Evolutionary conservation across 2,113 vertebrate species (phyloP), one percentile per base, ranked within the genome.

Genomic region (Campylorhamphus procurvoides): DNA sequence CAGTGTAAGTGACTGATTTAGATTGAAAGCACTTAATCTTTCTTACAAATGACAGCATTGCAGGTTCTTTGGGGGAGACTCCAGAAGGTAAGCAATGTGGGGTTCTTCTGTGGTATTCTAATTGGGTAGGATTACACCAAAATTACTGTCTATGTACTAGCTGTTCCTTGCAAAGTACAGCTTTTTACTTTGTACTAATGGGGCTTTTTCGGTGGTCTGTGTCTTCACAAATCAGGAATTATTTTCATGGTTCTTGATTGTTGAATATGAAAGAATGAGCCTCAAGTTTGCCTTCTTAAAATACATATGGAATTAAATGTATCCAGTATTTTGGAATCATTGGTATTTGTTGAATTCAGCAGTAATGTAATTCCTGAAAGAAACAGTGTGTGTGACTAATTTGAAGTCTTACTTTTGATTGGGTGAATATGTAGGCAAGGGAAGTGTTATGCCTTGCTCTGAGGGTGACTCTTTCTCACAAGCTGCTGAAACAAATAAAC

Each of bases 1-100:
- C 98, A 98, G 97, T 90, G 98, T 99, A 98, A 98, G 98, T 98
- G 53, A 58, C 58, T 3, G 1, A 6, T 67, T 56, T 18, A 37
- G 17, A 24, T 29, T 60, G 46, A 58, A 95, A 88, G 9, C n/a
- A 24, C 3, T 59, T 71, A 6, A 29, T 40, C 4, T 39, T 84
- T 47, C 37, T 71, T 75, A 14, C 28, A 75, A 85, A 75, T 71
- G 10, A 4, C 53, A 58, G 23, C 15, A 9, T 46, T 81, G 50
- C 75, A 75, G 24, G 33, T 77, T 89, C n/a, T 81, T 56, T 16
- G 2, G 7, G 35, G 53, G 59, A 33, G 28, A 59, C 72, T 69
- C 64, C 53, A 59, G 23, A 28, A 94, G 78, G 64, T 77, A 66
- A 72, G 52, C 16, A 9, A 16, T 42, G n/a, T 13, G 18, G 22